Base-by-base conservation (phyloP, 2,797 vertebrate genomes). In the Picus viridis region DNA sequence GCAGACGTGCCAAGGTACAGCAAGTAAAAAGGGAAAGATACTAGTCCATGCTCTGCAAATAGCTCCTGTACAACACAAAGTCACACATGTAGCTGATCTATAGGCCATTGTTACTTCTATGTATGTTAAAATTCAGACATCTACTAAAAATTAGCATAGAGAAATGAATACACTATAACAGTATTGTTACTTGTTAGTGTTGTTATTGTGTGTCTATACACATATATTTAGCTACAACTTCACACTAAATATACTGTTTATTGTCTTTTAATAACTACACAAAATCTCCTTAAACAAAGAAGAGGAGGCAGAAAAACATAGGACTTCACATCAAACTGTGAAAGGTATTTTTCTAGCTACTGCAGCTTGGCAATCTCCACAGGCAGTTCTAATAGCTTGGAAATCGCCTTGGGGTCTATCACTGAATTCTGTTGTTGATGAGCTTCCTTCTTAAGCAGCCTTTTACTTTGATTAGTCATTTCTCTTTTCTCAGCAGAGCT, bases 301-400 rank as follows among this genome's bases (percentile, higher is more conserved):
- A 75, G n/a, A 45, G 16, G 86, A 20, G 24, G 36, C 51, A 73
- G 72, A 45, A 90, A 85, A 92, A 88, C 73, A 74, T 17, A 89
- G 51, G 67, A 51, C 27, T 77, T 68, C 34, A 79, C 64, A 81
- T 87, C 94, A 92, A 91, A 92, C 71, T 89, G 80, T 88, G 92
- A 89, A 90, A 88, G 75, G 64, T 70, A 41, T 49, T 95, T 81
- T 91, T 75, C 45, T 51, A 83, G 59, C 80, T 89, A 29, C 34
- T 88, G 73, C 73, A 87, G 80, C 81, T 91, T 45, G 6, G 53
- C 83, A 93, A 56, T 77, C 93, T 96, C 96, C 95, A 95, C 87
- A 94, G 95, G 93, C 94, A 88, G 47, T 83, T 94, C 63, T 89
- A 95, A 93, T 88, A 88, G 83, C 69, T 36, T 88, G 32, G 75